phyloP scores from a whole-genome alignment of 2,113 vertebrate species.

The Solea solea region DNA sequence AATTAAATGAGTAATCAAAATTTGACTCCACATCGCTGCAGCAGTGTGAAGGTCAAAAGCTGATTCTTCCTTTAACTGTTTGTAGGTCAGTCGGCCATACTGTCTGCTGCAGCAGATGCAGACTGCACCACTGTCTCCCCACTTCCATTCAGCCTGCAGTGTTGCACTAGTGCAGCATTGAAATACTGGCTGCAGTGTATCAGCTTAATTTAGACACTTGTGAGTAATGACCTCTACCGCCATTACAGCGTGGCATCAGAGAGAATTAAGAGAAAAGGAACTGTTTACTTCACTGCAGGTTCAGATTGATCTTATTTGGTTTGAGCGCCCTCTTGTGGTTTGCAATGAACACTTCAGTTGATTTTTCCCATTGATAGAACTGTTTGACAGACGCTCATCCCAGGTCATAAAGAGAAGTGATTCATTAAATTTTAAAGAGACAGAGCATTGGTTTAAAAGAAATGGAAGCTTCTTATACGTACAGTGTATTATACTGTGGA shows the following conservation, averaged over 20 bases:
- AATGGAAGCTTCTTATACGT: not conserved
- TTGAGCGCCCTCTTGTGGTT: slow-evolving; percentile 71
- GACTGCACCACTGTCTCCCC: slow-evolving; percentile 38
- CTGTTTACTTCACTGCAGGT: slow-evolving; percentile 34
- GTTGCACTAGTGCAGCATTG: slow-evolving; percentile 4
- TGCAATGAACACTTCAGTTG: not conserved
- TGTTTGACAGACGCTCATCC: not conserved
- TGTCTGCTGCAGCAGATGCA: slow-evolving; percentile 58
- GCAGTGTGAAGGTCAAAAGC: slow-evolving; percentile 64
- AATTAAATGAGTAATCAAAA: slow-evolving; percentile 12
- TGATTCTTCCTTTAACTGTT: slow-evolving; percentile 56
- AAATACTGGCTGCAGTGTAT: slow-evolving; percentile 3
- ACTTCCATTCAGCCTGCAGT: slow-evolving; percentile 19
- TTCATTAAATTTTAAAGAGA: not conserved
- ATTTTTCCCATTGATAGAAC: too few species aligned
- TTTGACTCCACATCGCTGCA: slow-evolving; percentile 25
- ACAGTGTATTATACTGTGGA: not conserved
- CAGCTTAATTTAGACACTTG: slow-evolving; percentile 13
- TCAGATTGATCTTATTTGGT: slow-evolving; percentile 11
- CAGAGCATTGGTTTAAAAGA: not conserved
- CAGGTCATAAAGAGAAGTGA: not conserved
- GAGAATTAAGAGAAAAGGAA: slow-evolving; percentile 31
- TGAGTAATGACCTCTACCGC: slow-evolving; percentile 40
- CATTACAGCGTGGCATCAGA: slow-evolving; percentile 47
- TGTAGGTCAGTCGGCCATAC: slow-evolving; percentile 78